phyloP scores from a whole-genome alignment of 2,797 vertebrate genomes.

The Australoheros facetus region DNA sequence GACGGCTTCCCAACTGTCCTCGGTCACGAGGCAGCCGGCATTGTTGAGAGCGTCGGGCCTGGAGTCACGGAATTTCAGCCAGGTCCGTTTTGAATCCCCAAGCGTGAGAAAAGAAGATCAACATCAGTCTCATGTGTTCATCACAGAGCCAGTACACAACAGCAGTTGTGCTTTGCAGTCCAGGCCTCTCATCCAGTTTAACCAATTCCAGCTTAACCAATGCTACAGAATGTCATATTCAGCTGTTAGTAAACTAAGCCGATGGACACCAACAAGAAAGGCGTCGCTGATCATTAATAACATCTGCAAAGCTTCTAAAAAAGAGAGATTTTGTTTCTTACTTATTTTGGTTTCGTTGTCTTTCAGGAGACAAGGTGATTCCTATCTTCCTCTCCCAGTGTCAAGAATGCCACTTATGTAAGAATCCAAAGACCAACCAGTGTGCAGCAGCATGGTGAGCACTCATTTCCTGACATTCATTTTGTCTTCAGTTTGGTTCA shows the following conservation, averaged over 20 bases:
- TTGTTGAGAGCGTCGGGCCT: slow-evolving; percentile 81
- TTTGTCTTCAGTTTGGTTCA: neutral
- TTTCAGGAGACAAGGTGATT: slow-evolving; percentile 90
- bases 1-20: slow-evolving; percentile 75
- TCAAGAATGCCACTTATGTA: slow-evolving; percentile 90
- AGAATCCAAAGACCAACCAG: slow-evolving; percentile 90
- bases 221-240: neutral
- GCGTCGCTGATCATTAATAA: neutral
- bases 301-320: neutral
- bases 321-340: neutral
- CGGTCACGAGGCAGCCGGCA: slow-evolving; percentile 80
- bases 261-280: neutral
- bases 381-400: slow-evolving; percentile 91
- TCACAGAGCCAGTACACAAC: neutral
- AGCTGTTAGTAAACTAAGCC: neutral
- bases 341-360: neutral
- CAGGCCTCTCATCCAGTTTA: neutral
- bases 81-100: slow-evolving; percentile 60
- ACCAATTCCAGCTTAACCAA: neutral
- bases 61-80: slow-evolving; percentile 79
- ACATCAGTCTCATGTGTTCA: neutral
- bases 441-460: slow-evolving; percentile 88
- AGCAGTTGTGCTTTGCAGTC: neutral
- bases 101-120: neutral
- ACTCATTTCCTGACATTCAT: neutral